Percentiles rank a stretch among this genome's conserved stretches.
Evolutionary conservation across 2,113 vertebrate species (phyloP).

Genomic region (Lepidothrix coronata): DNA sequence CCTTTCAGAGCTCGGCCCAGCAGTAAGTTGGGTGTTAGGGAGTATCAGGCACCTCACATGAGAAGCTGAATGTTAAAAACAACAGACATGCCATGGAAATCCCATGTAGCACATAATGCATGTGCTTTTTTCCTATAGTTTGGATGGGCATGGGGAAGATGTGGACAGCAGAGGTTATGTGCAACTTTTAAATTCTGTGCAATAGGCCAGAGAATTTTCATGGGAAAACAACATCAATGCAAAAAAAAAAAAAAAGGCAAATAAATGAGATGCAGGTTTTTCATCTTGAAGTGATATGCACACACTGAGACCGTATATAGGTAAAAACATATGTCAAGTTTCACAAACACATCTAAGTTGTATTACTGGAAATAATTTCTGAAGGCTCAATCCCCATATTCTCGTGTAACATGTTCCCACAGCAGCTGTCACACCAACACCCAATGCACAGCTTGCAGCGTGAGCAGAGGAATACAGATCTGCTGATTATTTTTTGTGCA

Average conservation of each 20-base stretch:
- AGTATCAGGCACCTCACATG: background rate
- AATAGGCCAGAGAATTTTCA: background rate
- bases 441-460: background rate
- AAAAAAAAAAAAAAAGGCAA: background rate
- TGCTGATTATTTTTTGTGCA: slow-evolving; percentile 2
- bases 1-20: background rate
- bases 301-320: background rate
- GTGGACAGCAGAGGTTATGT: background rate
- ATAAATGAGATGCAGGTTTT: slow-evolving; percentile 34
- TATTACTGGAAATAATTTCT: slow-evolving; percentile 46
- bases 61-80: background rate
- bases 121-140: background rate
- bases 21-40: background rate
- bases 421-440: slow-evolving; percentile 57
- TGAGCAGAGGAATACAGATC: slow-evolving; percentile 8
- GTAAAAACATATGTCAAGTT: slow-evolving; percentile 49
- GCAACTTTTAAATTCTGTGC: background rate
- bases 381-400: background rate
- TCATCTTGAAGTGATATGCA: background rate
- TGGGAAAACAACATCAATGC: background rate
- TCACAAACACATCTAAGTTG: background rate
- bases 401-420: slow-evolving; percentile 15
- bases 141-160: background rate
- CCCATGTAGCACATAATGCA: background rate
- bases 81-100: background rate